Evolutionary conservation across 1,140 invertebrate species (phyloP).

Genomic region (Neodiprion fabricii): DNA sequence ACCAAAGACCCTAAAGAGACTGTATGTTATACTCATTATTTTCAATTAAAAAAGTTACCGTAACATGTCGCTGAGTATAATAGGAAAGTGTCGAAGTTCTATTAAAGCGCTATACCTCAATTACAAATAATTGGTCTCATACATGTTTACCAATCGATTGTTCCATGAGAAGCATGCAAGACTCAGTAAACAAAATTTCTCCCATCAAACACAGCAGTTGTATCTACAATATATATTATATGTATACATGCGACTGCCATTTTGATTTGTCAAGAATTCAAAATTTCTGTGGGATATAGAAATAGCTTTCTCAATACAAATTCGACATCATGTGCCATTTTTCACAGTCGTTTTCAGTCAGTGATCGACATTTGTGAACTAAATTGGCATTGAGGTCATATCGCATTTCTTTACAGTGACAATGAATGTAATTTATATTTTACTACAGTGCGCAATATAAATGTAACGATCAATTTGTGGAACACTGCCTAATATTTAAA

Average conservation of each 20-base stretch:
- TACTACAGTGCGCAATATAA: conserved; percentile 27
- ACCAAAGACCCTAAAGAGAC: conserved; percentile 65
- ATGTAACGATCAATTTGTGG: conserved; percentile 34
- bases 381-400: conserved; percentile 16
- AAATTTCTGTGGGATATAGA: conserved; percentile 9
- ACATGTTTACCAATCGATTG: not conserved
- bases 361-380: conserved; percentile 33
- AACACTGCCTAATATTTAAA: conserved; percentile 45
- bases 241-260: too few species aligned
- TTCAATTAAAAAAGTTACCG: not conserved
- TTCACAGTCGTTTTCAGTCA: conserved; percentile 33
- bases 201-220: too few species aligned
- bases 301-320: not conserved
- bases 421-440: conserved; percentile 19
- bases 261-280: not conserved
- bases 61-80: not conserved
- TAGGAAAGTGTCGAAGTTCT: not conserved
- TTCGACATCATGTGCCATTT: conserved; percentile 26
- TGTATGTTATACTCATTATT: conserved; percentile 27
- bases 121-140: too few species aligned
- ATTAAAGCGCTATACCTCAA: not conserved
- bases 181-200: too few species aligned
- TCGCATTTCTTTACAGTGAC: not conserved
- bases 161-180: not conserved
- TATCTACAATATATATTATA: too few species aligned